A percentile compares a stretch with the other conserved stretches of the same genome.
Conservation (phyloP, 2,888 invertebrate genomes). For the Mantis religiosa region DNA sequence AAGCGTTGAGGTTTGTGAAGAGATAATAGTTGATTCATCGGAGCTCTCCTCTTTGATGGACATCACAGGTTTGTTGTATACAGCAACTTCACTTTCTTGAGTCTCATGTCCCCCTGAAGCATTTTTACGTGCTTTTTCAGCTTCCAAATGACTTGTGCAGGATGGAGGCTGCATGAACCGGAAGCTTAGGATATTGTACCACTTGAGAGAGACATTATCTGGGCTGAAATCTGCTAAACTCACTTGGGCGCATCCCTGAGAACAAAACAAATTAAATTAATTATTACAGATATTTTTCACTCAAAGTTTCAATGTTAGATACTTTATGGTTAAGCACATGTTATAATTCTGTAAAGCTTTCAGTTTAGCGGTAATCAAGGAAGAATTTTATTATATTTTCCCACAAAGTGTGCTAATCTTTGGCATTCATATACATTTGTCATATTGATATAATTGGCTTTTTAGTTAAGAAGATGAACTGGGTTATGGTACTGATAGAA, state of each 20-base stretch:
- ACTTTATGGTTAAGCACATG: too few species aligned
- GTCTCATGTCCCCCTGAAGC: slow-evolving; percentile 41
- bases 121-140: not conserved
- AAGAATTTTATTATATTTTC: too few species aligned
- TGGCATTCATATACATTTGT: too few species aligned
- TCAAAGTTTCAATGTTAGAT: too few species aligned
- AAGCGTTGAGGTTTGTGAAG: slow-evolving; percentile 92
- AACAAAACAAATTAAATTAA: not conserved
- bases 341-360: too few species aligned
- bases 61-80: slow-evolving; percentile 44
- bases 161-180: slow-evolving; percentile 64
- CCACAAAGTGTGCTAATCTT: too few species aligned
- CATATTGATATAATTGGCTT: too few species aligned
- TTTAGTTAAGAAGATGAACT: too few species aligned
- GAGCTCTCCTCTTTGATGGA: slow-evolving; percentile 79
- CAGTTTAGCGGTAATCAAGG: too few species aligned
- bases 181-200: slow-evolving; percentile 92
- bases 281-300: too few species aligned
- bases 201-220: slow-evolving; percentile 74
- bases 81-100: slow-evolving; percentile 52
- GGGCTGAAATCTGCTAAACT: slow-evolving; percentile 92
- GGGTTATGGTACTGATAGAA: too few species aligned
- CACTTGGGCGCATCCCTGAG: slow-evolving; percentile 90
- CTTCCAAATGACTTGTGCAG: not conserved
- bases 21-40: slow-evolving; percentile 93